phyloP scores from a whole-genome alignment of 2,888 invertebrate genomes.

The Drosophila meridiana region DNA sequence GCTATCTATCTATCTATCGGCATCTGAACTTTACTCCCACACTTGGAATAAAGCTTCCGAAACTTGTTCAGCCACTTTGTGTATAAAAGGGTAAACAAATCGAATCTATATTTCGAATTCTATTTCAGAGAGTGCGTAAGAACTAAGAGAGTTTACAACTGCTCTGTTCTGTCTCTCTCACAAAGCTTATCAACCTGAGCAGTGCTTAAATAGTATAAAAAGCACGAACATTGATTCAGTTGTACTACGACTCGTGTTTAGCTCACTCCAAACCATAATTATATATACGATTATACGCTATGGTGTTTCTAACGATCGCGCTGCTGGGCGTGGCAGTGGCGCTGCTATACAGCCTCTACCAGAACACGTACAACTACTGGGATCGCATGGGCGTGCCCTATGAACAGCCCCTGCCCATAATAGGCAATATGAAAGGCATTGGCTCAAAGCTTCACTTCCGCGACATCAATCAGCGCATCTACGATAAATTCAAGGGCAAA shows the following conservation, averaged over 20 bases:
- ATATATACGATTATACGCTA: slow-evolving; percentile 2
- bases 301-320: slow-evolving; percentile 45
- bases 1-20: not conserved
- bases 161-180: not conserved
- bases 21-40: not conserved
- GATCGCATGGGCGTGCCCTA: slow-evolving; percentile 57
- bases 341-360: slow-evolving; percentile 42
- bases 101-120: not conserved
- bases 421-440: slow-evolving; percentile 74
- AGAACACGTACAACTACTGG: slow-evolving; percentile 67
- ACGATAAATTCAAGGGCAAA: slow-evolving; percentile 66
- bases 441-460: slow-evolving; percentile 58
- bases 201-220: not conserved
- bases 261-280: not conserved
- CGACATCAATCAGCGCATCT: slow-evolving; percentile 66
- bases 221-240: not conserved
- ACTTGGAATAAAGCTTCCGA: not conserved
- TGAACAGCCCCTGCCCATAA: slow-evolving; percentile 55
- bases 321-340: slow-evolving; percentile 43
- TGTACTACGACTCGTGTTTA: not conserved
- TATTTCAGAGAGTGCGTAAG: not conserved
- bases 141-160: not conserved
- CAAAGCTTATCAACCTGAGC: slow-evolving; percentile 13
- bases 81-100: not conserved
- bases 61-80: not conserved